Percentiles rank a stretch among this genome's conserved stretches.
phyloP scores from a whole-genome alignment of 2,888 invertebrate genomes.

The Scaptomyza reducta region DNA sequence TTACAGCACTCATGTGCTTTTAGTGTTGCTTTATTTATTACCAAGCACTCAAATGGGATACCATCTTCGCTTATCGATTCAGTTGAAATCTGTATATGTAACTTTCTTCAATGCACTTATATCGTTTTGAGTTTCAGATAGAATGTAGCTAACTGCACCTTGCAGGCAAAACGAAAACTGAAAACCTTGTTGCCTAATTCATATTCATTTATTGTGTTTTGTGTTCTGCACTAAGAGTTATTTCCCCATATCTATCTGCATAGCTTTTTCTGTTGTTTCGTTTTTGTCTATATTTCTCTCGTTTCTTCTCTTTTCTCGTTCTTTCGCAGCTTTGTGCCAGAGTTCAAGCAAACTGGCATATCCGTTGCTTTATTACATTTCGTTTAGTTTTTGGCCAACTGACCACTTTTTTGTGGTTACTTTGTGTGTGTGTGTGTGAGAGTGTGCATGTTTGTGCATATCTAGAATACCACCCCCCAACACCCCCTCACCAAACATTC shows the following conservation, averaged over 20 bases:
- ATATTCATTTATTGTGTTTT: conserved; percentile 74
- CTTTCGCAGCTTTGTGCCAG: conserved; percentile 7
- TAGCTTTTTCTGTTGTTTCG: conserved; percentile 11
- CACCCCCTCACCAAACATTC: neutral
- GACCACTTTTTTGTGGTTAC: conserved; percentile 77
- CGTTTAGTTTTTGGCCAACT: conserved; percentile 79
- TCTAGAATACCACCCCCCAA: conserved; percentile 2
- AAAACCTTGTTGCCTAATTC: conserved; percentile 60
- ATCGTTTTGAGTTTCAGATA: neutral
- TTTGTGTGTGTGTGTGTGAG: conserved; percentile 56
- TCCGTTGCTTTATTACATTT: conserved; percentile 78
- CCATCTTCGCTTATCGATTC: conserved; percentile 8
- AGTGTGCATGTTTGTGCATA: conserved; percentile 20
- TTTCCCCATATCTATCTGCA: conserved; percentile 40
- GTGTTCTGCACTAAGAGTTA: conserved; percentile 35
- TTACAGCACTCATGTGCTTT: neutral
- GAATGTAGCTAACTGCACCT: conserved; percentile 15
- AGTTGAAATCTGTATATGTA: neutral
- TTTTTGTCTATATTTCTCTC: neutral
- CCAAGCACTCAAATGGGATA: neutral
- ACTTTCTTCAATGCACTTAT: neutral
- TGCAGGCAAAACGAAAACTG: neutral
- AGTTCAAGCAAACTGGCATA: conserved; percentile 73
- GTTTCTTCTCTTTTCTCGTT: neutral
- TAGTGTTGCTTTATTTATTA: conserved; percentile 1